phyloP scores from a whole-genome alignment of 2,797 vertebrate genomes.

The Spea hammondii region DNA sequence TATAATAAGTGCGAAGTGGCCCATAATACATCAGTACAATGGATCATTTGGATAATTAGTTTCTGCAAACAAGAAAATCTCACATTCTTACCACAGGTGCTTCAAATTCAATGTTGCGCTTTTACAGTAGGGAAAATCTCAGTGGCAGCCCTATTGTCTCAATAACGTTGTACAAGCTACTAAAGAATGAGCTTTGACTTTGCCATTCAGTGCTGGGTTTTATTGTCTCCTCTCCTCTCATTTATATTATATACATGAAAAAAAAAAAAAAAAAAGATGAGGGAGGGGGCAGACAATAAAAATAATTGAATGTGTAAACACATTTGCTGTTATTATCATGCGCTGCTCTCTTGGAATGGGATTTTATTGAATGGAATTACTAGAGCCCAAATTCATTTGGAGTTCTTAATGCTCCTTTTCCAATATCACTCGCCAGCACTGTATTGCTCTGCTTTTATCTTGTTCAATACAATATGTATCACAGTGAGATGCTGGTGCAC shows the following conservation, averaged over 20 bases:
- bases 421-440: conserved; percentile 30
- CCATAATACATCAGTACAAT: conserved; percentile 10
- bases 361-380: conserved; percentile 21
- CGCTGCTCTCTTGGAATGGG: conserved; percentile 15
- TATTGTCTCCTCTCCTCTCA: not conserved
- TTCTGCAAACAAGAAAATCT: not conserved
- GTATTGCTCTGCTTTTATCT: conserved; percentile 31
- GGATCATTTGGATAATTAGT: not conserved
- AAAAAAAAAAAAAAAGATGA: not conserved
- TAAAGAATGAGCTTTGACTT: not conserved
- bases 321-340: conserved; percentile 27
- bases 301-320: conserved; percentile 46
- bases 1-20: not conserved
- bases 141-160: not conserved
- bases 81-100: not conserved
- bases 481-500: not conserved
- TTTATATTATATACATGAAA: conserved; percentile 22
- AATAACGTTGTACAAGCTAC: not conserved
- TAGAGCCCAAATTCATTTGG: conserved; percentile 4
- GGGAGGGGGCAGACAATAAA: conserved; percentile 34
- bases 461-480: conserved; percentile 26
- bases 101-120: not conserved
- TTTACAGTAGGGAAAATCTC: not conserved
- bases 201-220: not conserved
- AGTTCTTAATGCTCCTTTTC: conserved; percentile 20